These are phyloP conservation scores for Torymus texanus DNA, from an alignment of 2,888 invertebrate species.

Conservation along the genomic window DNA sequence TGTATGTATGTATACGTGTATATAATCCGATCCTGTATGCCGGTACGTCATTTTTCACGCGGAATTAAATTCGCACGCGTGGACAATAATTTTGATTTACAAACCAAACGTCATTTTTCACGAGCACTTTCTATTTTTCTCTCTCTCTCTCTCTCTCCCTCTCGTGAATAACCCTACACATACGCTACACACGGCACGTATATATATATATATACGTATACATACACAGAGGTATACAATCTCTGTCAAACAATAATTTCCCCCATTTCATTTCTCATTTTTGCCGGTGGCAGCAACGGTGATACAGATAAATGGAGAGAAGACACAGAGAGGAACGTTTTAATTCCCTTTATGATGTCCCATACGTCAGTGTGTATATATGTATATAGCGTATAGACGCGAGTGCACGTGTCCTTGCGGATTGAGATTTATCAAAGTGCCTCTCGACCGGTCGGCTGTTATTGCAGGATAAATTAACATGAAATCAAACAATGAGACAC, in stretches of 20 bases:
- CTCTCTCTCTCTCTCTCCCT: too few species aligned
- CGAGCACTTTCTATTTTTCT: too few species aligned
- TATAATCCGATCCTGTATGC: too few species aligned
- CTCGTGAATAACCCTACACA: too few species aligned
- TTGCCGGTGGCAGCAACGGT: background rate
- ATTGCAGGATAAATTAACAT: constrained; percentile 26
- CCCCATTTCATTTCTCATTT: constrained; percentile 29
- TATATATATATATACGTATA: too few species aligned
- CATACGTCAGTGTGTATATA: background rate
- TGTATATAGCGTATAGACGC: too few species aligned
- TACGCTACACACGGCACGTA: too few species aligned
- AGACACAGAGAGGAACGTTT: background rate
- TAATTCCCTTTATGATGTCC: constrained; percentile 23
- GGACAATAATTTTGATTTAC: too few species aligned
- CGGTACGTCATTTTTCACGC: background rate
- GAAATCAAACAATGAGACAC: constrained; percentile 7
- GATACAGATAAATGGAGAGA: constrained; percentile 29
- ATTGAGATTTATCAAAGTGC: constrained; percentile 33
- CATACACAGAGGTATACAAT: too few species aligned
- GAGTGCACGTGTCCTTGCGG: constrained; percentile 11
- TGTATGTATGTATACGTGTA: too few species aligned
- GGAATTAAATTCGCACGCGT: background rate
- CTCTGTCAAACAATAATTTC: constrained; percentile 21
- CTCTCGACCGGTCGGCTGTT: background rate
- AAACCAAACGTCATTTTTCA: too few species aligned